Conservation (phyloP, 2,888 invertebrate genomes). For the Nebria brevicollis region DNA sequence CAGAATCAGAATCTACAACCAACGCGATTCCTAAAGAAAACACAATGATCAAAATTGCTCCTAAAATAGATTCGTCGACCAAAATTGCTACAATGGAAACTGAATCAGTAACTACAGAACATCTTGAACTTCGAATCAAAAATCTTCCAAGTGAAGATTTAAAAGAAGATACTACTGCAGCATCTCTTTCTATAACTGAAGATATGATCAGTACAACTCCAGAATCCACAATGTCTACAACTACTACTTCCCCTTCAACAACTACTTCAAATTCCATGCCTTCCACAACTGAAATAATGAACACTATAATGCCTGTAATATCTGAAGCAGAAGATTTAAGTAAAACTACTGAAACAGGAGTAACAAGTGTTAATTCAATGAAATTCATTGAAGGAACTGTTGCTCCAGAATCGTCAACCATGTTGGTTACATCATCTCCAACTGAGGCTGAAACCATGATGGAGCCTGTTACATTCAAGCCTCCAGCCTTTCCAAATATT, state of each 20-base stretch:
- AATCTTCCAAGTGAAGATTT: no score
- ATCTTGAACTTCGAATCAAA: background rate
- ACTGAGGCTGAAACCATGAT: conserved; percentile 46
- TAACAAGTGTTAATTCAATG: conserved; percentile 6
- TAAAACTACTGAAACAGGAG: conserved; percentile 43
- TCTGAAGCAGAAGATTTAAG: conserved; percentile 1
- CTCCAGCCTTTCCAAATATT: conserved; percentile 17
- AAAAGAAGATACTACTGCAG: conserved; percentile 53
- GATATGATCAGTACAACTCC: conserved; percentile 21
- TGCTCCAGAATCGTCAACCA: conserved; percentile 24
- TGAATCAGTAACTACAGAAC: conserved; percentile 15
- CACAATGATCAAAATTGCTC: conserved; percentile 62
- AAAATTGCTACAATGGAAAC: conserved; percentile 57
- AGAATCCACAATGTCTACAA: conserved; percentile 47
- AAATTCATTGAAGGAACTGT: conserved; percentile 11
- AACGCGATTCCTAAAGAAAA: conserved; percentile 57
- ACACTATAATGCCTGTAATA: background rate
- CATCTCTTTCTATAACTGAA: conserved; percentile 48
- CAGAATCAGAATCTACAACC: conserved; percentile 25
- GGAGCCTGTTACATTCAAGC: conserved; percentile 5
- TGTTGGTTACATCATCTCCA: conserved; percentile 30
- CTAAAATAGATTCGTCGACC: conserved; percentile 49
- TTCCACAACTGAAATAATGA: conserved; percentile 21
- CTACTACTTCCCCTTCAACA: conserved; percentile 46
- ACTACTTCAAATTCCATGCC: background rate